phyloP scores from a whole-genome alignment of 2,888 invertebrate species.

The Volucella bombylans region DNA sequence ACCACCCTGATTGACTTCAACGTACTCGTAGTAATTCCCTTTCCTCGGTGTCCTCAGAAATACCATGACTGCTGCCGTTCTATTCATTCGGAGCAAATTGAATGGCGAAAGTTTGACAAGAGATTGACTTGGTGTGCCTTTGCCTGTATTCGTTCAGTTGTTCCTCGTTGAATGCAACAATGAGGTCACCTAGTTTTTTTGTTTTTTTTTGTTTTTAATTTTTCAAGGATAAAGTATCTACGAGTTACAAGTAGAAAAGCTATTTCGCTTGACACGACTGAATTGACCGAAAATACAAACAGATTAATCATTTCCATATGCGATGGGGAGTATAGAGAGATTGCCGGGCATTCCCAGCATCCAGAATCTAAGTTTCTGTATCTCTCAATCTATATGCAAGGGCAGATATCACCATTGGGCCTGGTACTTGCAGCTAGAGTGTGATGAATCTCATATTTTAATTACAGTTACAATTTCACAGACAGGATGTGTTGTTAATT shows the following conservation, averaged over 20 bases:
- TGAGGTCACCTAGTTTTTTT: conserved; percentile 67
- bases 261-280: conserved; percentile 36
- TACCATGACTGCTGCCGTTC: conserved; percentile 12
- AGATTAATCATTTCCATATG: conserved; percentile 48
- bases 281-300: conserved; percentile 42
- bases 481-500: conserved; percentile 74
- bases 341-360: neutral
- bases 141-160: conserved; percentile 8
- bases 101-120: conserved; percentile 38
- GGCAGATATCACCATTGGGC: conserved; percentile 17
- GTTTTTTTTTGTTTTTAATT: conserved; percentile 14
- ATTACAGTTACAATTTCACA: conserved; percentile 74
- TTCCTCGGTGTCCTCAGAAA: conserved; percentile 4
- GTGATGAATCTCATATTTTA: conserved; percentile 73
- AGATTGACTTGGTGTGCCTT: neutral
- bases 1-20: conserved; percentile 66
- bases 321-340: conserved; percentile 1
- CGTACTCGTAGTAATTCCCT: conserved; percentile 59
- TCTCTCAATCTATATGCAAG: conserved; percentile 63
- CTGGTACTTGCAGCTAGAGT: conserved; percentile 40
- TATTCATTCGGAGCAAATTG: conserved; percentile 42
- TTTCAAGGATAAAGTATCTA: conserved; percentile 50
- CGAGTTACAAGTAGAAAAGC: conserved; percentile 7
- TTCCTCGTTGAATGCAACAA: conserved; percentile 10
- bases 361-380: neutral